Base-by-base conservation (phyloP, 2,888 invertebrate genomes). In the Diogma glabrata region DNA sequence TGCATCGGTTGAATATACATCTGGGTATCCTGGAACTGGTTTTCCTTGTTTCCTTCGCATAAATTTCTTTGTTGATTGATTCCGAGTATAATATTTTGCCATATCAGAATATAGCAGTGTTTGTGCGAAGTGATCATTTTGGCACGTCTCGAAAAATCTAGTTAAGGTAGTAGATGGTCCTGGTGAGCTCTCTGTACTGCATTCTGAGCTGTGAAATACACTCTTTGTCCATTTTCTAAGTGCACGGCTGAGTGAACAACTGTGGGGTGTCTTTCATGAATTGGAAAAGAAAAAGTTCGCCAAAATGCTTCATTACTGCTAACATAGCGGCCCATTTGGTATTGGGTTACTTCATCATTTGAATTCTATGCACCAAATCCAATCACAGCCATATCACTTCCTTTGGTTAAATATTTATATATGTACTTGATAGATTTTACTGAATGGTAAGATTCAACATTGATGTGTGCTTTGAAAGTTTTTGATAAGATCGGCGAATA, bases 361-460 rank as follows among this genome's bases (percentile, higher is more conserved):
- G n/a, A n/a, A n/a, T n/a, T n/a, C n/a, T n/a, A n/a, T n/a, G n/a
- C n/a, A n/a, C n/a, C n/a, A n/a, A n/a, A n/a, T n/a, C n/a, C n/a
- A n/a, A n/a, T n/a, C n/a, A n/a, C n/a, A n/a, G n/a, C n/a, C n/a
- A n/a, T n/a, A n/a, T n/a, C n/a, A n/a, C n/a, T n/a, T n/a, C n/a
- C n/a, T n/a, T n/a, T n/a, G n/a, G n/a, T n/a, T n/a, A n/a, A n/a
- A n/a, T n/a, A n/a, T n/a, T n/a, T n/a, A n/a, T n/a, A n/a, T n/a
- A n/a, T n/a, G n/a, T n/a, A n/a, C n/a, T n/a, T n/a, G n/a, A n/a
- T n/a, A n/a, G n/a, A n/a, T n/a, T n/a, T n/a, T n/a, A n/a, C n/a
- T n/a, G n/a, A 9, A 36, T 36, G 36, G 36, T 19, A 36, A 36
- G 14, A 60, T 52, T 68, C 66, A n/a, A 67, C 64, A 56, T 67